These are phyloP conservation scores for Polyodon spathula DNA, from an alignment of 2,113 vertebrate species.

Conservation along the genomic window DNA sequence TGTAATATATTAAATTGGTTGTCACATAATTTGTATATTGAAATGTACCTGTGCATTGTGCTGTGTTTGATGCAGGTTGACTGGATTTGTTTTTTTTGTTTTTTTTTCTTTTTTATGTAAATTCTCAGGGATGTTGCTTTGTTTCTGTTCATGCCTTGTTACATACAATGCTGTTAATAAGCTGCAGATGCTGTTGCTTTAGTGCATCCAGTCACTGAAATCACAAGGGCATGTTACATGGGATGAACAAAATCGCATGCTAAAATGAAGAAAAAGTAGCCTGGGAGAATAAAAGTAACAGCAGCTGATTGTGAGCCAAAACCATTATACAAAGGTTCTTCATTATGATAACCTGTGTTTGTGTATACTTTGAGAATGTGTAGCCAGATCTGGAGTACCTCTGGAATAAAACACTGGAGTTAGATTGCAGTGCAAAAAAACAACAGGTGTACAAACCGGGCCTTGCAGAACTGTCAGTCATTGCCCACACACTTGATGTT, in stretches of 20 bases:
- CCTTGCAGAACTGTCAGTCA: too few relatives aligned
- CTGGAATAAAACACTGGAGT: too few relatives aligned
- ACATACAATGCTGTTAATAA: slow-evolving; percentile 11
- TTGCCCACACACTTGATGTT: too few relatives aligned
- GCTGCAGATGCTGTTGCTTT: background rate
- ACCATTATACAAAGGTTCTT: too few relatives aligned
- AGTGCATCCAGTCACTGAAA: slow-evolving; percentile 7
- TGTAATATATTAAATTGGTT: slow-evolving; percentile 36
- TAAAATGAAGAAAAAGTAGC: background rate
- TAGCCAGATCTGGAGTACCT: too few relatives aligned
- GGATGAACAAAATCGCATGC: background rate
- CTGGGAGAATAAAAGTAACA: too few relatives aligned
- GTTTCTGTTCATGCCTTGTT: slow-evolving; percentile 18
- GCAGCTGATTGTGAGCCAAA: too few relatives aligned
- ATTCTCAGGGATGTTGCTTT: slow-evolving; percentile 47
- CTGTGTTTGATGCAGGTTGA: slow-evolving; percentile 21
- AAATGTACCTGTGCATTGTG: slow-evolving; percentile 19
- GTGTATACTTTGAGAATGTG: too few relatives aligned
- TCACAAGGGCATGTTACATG: background rate
- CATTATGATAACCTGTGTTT: too few relatives aligned
- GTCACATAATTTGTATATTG: slow-evolving; percentile 24
- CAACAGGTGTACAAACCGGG: too few relatives aligned
- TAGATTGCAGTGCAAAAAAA: too few relatives aligned
- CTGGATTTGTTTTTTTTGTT: slow-evolving; percentile 8
- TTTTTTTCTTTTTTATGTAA: slow-evolving; percentile 12